Percentiles rank a stretch among this genome's conserved stretches.
Conservation (phyloP, 2,888 invertebrate genomes). For the Coleophora deauratella region DNA sequence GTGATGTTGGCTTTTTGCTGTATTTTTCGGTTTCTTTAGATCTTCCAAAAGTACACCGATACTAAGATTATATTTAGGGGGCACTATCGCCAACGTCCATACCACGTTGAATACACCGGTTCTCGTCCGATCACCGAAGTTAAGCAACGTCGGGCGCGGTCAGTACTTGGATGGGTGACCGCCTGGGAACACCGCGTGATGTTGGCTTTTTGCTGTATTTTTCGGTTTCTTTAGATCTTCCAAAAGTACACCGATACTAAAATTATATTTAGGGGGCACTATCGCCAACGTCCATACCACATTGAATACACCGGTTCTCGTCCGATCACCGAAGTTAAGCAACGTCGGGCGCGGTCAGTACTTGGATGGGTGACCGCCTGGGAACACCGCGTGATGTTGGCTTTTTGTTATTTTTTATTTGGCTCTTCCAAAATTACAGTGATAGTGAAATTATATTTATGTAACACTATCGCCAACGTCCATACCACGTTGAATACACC, state of each 20-base stretch:
- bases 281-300: conserved; percentile 27
- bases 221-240: no score
- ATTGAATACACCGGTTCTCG: conserved; percentile 53
- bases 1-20: conserved; percentile 5
- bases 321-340: conserved; percentile 64
- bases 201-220: conserved; percentile 44
- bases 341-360: conserved; percentile 48
- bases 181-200: conserved; percentile 35
- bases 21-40: no score
- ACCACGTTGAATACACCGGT: conserved; percentile 46
- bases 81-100: conserved; percentile 27
- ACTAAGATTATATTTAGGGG: no score
- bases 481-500: conserved; percentile 43
- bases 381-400: conserved; percentile 19
- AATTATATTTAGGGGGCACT: no score
- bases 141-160: conserved; percentile 49
- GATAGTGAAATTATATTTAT: neutral
- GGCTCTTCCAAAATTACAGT: no score
- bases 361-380: conserved; percentile 47
- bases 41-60: no score
- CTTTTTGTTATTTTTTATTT: no score
- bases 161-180: conserved; percentile 50
- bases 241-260: no score
- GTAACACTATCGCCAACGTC: conserved; percentile 21
- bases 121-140: conserved; percentile 67